These are phyloP conservation scores for Coenonympha arcania DNA, from an alignment of 2,888 invertebrate genomes.

Conservation along the genomic window DNA sequence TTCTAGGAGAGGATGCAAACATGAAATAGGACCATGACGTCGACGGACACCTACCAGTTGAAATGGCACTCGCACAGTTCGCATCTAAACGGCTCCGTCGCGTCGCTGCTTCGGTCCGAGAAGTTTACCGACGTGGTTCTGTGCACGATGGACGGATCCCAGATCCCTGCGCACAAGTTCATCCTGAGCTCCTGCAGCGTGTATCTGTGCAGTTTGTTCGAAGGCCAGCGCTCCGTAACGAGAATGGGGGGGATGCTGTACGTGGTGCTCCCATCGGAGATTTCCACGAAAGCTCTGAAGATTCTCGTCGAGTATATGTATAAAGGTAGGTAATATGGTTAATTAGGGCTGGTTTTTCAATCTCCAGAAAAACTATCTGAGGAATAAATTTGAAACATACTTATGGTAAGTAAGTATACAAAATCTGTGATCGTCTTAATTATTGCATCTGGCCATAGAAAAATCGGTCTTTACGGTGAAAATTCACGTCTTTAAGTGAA, in stretches of 20 bases:
- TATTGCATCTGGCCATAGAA: no score
- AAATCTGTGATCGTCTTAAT: no score
- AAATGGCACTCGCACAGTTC: conserved; percentile 92
- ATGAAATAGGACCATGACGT: conserved; percentile 51
- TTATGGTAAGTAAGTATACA: no score
- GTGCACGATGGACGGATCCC: conserved; percentile 84
- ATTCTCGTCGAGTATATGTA: conserved; percentile 91
- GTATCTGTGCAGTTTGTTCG: conserved; percentile 61
- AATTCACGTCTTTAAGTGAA: no score
- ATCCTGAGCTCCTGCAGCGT: conserved; percentile 86
- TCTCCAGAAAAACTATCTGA: no score
- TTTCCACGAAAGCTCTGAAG: conserved; percentile 84
- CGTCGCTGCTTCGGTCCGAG: conserved; percentile 83
- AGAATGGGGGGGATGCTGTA: conserved; percentile 74
- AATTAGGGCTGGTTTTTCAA: no score
- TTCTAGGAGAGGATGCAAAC: conserved; percentile 19
- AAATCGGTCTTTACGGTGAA: no score
- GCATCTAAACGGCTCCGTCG: conserved; percentile 86
- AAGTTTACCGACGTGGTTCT: conserved; percentile 87
- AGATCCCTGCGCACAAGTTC: conserved; percentile 88
- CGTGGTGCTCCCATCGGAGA: conserved; percentile 85
- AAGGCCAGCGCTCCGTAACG: conserved; percentile 62
- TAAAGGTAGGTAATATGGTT: conserved; percentile 73
- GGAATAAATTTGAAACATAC: background rate
- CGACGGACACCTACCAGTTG: conserved; percentile 86